These are phyloP conservation scores for Ceramica pisi DNA, from an alignment of 2,888 invertebrate species.

Conservation along the genomic window DNA sequence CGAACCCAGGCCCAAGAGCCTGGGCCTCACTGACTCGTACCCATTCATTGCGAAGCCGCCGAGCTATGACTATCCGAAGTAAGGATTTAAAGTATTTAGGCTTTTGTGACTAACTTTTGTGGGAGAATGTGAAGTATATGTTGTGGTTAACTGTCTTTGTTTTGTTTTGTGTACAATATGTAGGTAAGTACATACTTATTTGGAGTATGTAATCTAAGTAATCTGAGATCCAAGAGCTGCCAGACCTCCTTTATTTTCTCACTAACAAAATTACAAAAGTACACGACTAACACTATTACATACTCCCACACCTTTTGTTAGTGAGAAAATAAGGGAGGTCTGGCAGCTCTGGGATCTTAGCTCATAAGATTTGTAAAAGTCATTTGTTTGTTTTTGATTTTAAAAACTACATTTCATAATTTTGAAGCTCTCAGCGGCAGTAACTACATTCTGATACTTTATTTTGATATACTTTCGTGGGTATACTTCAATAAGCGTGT, in stretches of 20 bases:
- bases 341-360: no score
- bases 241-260: no score
- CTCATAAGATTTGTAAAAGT: neutral
- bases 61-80: slow-evolving; percentile 85
- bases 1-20: slow-evolving; percentile 80
- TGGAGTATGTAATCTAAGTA: neutral
- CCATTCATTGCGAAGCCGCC: slow-evolving; percentile 84
- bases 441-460: neutral
- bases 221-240: no score
- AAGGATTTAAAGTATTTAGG: slow-evolving; percentile 67
- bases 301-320: no score
- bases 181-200: neutral
- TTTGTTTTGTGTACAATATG: no score
- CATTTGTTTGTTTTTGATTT: neutral
- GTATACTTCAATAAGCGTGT: no score
- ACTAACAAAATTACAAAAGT: no score
- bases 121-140: neutral
- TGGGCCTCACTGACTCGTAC: slow-evolving; percentile 85
- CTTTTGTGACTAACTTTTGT: slow-evolving; percentile 69
- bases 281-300: no score
- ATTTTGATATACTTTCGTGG: no score
- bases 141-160: neutral
- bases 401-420: neutral
- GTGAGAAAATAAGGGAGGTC: no score
- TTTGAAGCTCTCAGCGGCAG: neutral